phyloP scores from a whole-genome alignment of 2,113 vertebrate genomes.

The Forbesichthys papilliferus region DNA sequence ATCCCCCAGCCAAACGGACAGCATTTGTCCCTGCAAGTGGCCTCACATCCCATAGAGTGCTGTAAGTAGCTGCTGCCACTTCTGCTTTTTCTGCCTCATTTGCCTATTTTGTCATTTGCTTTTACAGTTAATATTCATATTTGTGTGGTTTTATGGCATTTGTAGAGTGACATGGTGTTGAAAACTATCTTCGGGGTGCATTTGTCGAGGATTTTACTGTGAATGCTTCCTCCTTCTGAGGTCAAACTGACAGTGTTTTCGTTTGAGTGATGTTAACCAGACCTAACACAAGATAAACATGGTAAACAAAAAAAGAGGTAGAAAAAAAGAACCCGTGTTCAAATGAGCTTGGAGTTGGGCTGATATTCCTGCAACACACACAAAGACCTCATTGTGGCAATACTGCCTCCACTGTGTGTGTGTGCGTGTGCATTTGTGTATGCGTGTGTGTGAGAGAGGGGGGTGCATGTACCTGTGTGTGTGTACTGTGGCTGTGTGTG shows the following conservation, averaged over 20 bases:
- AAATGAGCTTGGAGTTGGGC: slow-evolving; percentile 40
- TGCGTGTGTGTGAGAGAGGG: background rate
- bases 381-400: slow-evolving; percentile 50
- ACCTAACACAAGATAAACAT: slow-evolving; percentile 42
- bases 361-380: slow-evolving; percentile 25
- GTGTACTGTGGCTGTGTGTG: slow-evolving; percentile 1
- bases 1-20: slow-evolving; percentile 88
- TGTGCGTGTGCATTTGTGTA: slow-evolving; percentile 37
- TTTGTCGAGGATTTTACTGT: background rate
- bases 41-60: slow-evolving; percentile 95
- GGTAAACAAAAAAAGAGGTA: background rate
- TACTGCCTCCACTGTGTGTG: slow-evolving; percentile 50
- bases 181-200: background rate
- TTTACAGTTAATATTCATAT: background rate
- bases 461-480: background rate
- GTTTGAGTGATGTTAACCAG: slow-evolving; percentile 37
- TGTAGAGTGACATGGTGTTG: too few relatives aligned
- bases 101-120: background rate
- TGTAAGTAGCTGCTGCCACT: slow-evolving; percentile 79
- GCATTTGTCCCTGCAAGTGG: slow-evolving; percentile 87
- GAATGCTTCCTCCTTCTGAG: slow-evolving; percentile 8
- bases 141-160: background rate
- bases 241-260: slow-evolving; percentile 32
- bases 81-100: background rate
- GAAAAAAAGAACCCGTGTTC: slow-evolving; percentile 32